Evolutionary conservation across 2,113 vertebrate species (phyloP).

Genomic region (Bothrops jararaca): DNA sequence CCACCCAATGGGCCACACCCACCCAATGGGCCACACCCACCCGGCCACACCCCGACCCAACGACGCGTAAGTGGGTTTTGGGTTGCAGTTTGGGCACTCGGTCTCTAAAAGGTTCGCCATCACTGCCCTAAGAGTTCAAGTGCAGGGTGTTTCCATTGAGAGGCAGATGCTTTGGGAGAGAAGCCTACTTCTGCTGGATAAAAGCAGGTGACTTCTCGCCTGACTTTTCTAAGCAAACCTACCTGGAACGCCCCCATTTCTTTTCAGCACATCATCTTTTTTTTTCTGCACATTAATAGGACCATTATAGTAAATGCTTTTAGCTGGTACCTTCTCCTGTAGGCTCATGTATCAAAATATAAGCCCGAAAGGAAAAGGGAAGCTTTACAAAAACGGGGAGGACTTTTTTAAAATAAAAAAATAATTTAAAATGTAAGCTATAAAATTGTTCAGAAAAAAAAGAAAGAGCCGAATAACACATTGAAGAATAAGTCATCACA

Average conservation of each 20-base stretch:
- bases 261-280: not conserved
- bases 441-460: not conserved
- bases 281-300: not conserved
- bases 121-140: not conserved
- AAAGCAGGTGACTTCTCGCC: not conserved
- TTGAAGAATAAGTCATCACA: not conserved
- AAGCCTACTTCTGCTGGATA: not conserved
- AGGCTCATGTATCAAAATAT: not conserved
- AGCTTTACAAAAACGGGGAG: not conserved
- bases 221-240: not conserved
- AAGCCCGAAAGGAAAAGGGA: not conserved
- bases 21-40: too few relatives aligned
- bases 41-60: too few relatives aligned
- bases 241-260: not conserved
- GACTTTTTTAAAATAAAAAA: too few relatives aligned
- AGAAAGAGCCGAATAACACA: not conserved
- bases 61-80: too few relatives aligned
- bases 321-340: not conserved
- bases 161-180: not conserved
- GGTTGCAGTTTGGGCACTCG: too few relatives aligned
- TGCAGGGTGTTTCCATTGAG: not conserved
- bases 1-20: too few relatives aligned
- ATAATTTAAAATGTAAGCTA: not conserved
- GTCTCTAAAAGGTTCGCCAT: too few relatives aligned
- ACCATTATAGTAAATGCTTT: not conserved